Evolutionary conservation across 2,797 vertebrate species (phyloP).

Genomic region (Pipistrellus nathusii): DNA sequence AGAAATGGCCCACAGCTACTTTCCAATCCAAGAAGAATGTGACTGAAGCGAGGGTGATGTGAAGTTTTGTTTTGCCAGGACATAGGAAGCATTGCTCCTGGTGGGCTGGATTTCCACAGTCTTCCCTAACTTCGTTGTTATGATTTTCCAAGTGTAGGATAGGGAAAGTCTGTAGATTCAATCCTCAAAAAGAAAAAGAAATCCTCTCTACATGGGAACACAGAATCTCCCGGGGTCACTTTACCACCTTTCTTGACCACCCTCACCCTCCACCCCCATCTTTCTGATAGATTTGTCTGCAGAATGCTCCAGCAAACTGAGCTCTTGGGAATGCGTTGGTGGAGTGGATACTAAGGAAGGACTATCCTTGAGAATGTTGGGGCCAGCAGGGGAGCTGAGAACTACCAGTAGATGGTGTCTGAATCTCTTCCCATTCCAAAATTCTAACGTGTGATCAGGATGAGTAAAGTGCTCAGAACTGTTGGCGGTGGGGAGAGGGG

Average conservation of each 20-base stretch:
- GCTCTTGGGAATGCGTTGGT: rapidly evolving
- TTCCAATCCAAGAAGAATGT: background rate
- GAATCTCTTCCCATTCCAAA: background rate
- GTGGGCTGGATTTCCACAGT: background rate
- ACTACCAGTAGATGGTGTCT: background rate
- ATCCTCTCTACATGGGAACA: background rate
- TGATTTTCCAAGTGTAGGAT: background rate
- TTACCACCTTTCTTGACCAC: background rate
- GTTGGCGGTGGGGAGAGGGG: too few species aligned
- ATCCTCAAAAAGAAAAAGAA: background rate
- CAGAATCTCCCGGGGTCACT: background rate
- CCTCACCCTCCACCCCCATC: too few species aligned
- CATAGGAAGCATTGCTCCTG: too few species aligned
- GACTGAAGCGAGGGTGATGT: background rate
- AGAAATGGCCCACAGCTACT: background rate
- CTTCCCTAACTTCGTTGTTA: background rate
- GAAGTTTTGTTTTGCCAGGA: background rate
- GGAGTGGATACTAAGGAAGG: rapidly evolving
- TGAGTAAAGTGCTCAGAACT: background rate
- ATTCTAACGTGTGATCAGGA: background rate
- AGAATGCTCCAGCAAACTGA: background rate
- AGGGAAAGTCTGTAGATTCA: background rate
- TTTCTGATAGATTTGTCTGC: background rate
- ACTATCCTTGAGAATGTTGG: background rate
- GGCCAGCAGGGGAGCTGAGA: background rate